Conservation (phyloP, 2,888 invertebrate genomes). For the Corbicula japonica region DNA sequence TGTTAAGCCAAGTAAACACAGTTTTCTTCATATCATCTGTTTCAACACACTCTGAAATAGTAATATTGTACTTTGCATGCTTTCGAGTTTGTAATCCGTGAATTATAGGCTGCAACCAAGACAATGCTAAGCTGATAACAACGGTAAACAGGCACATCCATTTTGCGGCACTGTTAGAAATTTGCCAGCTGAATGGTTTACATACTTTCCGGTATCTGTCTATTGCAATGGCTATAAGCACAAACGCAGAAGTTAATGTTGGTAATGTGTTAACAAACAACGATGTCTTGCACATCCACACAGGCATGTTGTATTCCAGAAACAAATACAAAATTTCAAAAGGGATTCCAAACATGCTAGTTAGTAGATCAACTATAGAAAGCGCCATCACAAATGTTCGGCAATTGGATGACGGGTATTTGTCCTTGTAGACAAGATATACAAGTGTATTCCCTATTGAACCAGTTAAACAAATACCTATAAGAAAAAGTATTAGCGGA, state of each 20-base stretch:
- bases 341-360: conserved; percentile 62
- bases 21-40: conserved; percentile 62
- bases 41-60: conserved; percentile 69
- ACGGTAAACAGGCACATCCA: conserved; percentile 50
- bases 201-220: conserved; percentile 77
- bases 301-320: conserved; percentile 61
- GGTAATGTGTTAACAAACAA: conserved; percentile 63
- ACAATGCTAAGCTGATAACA: conserved; percentile 42
- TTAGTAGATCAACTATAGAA: conserved; percentile 62
- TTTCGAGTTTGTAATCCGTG: conserved; percentile 64
- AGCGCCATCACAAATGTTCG: conserved; percentile 65
- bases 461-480: conserved; percentile 46
- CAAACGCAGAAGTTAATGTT: conserved; percentile 58
- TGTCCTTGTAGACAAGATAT: conserved; percentile 64
- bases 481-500: conserved; percentile 62
- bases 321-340: conserved; percentile 58
- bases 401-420: conserved; percentile 66
- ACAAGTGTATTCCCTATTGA: conserved; percentile 63
- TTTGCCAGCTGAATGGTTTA: conserved; percentile 70
- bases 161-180: conserved; percentile 61
- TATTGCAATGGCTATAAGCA: conserved; percentile 64
- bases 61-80: conserved; percentile 42
- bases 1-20: conserved; percentile 62
- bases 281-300: conserved; percentile 58
- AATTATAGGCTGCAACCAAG: conserved; percentile 63